Percentiles rank a stretch among this genome's conserved stretches.
phyloP scores from a whole-genome alignment of 2,888 invertebrate genomes.

The Epinotia demarniana region DNA sequence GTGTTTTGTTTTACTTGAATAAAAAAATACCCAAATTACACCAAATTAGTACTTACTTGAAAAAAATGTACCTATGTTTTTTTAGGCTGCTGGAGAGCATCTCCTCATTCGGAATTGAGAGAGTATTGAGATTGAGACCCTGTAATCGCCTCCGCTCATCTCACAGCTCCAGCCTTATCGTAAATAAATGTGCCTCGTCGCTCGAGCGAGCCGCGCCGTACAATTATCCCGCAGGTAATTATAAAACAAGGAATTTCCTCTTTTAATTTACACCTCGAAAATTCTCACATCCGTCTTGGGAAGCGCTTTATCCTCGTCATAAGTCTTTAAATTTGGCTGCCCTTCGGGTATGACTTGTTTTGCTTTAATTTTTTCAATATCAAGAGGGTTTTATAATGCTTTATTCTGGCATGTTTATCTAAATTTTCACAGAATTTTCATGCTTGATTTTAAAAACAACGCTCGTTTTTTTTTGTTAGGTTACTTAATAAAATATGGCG shows the following conservation, averaged over 20 bases:
- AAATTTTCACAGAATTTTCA: no score
- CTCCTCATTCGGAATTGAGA: no score
- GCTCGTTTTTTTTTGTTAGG: no score
- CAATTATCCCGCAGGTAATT: slow-evolving; percentile 43
- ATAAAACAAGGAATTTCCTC: slow-evolving; percentile 39
- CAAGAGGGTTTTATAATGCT: neutral
- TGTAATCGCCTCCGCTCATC: slow-evolving; percentile 3
- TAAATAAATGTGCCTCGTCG: slow-evolving; percentile 35
- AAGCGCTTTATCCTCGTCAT: slow-evolving; percentile 37
- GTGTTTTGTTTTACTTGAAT: no score
- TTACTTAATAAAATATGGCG: no score
- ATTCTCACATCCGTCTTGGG: slow-evolving; percentile 28
- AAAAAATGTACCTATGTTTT: no score
- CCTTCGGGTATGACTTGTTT: neutral
- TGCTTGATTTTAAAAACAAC: no score
- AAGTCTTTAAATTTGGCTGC: slow-evolving; percentile 15
- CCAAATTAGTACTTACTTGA: no score
- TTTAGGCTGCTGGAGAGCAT: no score
- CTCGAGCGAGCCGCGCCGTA: slow-evolving; percentile 18
- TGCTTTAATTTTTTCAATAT: slow-evolving; percentile 1
- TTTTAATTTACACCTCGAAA: slow-evolving; percentile 39
- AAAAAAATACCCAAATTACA: no score
- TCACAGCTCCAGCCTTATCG: neutral
- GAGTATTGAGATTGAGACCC: neutral
- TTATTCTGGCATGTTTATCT: no score